Base-by-base conservation (phyloP, 2,113 vertebrate genomes). In the Tichodroma muraria region DNA sequence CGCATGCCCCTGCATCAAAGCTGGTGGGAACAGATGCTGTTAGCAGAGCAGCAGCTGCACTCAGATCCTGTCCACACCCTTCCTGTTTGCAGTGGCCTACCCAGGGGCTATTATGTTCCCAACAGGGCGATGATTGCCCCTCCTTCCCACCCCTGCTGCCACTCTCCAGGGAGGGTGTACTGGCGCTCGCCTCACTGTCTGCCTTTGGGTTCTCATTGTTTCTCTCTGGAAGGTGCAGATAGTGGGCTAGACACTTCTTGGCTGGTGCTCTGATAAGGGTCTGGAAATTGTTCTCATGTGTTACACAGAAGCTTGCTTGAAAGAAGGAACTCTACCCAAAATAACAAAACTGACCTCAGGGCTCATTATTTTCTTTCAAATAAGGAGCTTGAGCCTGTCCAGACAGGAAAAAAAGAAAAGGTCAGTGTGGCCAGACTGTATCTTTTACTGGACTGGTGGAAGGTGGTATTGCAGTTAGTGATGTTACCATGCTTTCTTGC, bases 21-120 rank as follows among this genome's bases (percentile, higher is more conserved):
- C 96, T 89, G 96, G 97, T 97, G 97, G 97, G 98, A 98, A 98
- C 97, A 98, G 98, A 98, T 96, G 86, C 97, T 97, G 95, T 95
- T 97, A 97, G 97, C 96, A 94, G 85, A 88, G 88, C 94, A 96
- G 98, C 98, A 98, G 98, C 98, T 97, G 97, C 88, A 40, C 97
- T 98, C 93, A 96, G 96, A 98, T 98, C 98, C 98, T 98, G 98
- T 97, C 97, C 98, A 98, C 98, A 97, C 98, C 98, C 98, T 98
- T 99, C 98, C 98, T 98, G 98, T 98, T 98, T 97, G 97, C 93
- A 87, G 96, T 92, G 94, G 94, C 97, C 96, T 97, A 97, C 97
- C 97, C 96, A 22, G 97, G 97, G 97, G 86, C 96, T 97, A 97
- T 98, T 98, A 96, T 98, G 97, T 97, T 98, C 97, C 97, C 94